Evolutionary conservation across 2,113 vertebrate genomes (phyloP).

Genomic region (Megaleporinus macrocephalus): DNA sequence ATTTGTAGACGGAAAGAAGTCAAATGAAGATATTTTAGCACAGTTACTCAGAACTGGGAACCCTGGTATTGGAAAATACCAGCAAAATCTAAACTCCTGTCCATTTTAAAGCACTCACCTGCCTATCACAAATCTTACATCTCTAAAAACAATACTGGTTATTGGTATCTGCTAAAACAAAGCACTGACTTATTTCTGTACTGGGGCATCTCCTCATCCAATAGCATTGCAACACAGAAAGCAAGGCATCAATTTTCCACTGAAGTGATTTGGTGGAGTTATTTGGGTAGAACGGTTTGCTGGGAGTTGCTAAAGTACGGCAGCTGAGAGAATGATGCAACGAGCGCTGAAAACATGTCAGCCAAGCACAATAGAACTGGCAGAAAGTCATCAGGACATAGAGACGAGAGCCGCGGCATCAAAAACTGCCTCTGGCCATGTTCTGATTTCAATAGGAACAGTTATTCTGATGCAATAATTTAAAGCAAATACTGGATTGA

Average conservation of each 20-base stretch:
- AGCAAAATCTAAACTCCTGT: too few relatives aligned
- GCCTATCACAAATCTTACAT: too few relatives aligned
- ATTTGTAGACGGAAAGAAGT: too few relatives aligned
- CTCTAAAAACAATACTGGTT: too few relatives aligned
- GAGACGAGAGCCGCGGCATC: not conserved
- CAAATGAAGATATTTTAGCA: too few relatives aligned
- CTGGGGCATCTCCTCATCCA: not conserved
- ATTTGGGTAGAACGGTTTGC: not conserved
- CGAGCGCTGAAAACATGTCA: constrained; percentile 27
- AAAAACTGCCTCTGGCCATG: not conserved
- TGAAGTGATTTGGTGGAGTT: not conserved
- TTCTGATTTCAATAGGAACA: not conserved
- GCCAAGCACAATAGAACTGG: constrained; percentile 3
- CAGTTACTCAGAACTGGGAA: too few relatives aligned
- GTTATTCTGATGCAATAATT: not conserved
- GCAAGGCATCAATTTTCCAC: not conserved
- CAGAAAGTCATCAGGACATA: not conserved
- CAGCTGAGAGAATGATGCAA: constrained; percentile 47
- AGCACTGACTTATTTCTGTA: not conserved
- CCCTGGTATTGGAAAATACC: too few relatives aligned
- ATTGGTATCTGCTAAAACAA: too few relatives aligned
- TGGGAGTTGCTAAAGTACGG: constrained; percentile 11
- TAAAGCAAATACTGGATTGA: not conserved
- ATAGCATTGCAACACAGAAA: not conserved
- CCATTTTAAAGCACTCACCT: too few relatives aligned